Percentiles rank a stretch among this genome's conserved stretches.
Conservation (phyloP, 2,113 vertebrate species). For the Arizona elegans region DNA sequence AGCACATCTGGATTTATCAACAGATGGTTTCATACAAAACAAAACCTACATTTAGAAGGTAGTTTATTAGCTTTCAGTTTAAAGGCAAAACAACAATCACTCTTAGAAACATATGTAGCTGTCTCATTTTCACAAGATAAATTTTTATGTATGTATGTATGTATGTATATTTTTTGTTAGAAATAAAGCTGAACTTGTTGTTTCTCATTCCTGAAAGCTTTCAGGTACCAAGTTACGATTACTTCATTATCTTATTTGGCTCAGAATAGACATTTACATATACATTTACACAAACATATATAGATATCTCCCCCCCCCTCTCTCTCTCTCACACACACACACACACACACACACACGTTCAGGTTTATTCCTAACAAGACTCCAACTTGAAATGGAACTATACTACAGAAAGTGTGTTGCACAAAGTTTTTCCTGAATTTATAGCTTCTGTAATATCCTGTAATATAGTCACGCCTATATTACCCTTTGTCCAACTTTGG, state of each 20-base stretch:
- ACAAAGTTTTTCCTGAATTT: neutral
- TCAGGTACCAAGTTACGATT: neutral
- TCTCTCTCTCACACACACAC: too few species aligned
- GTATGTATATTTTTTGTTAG: neutral
- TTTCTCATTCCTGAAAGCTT: neutral
- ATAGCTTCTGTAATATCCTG: neutral
- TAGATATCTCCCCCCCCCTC: too few species aligned
- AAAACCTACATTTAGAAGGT: constrained; percentile 28
- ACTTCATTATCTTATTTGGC: neutral
- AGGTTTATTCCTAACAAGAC: neutral
- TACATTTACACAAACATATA: too few species aligned
- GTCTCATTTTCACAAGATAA: constrained; percentile 5
- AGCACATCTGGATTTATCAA: constrained; percentile 43
- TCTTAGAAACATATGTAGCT: constrained; percentile 21
- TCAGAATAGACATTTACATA: neutral
- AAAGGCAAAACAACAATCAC: constrained; percentile 41
- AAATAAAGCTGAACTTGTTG: neutral
- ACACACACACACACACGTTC: neutral
- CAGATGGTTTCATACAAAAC: constrained; percentile 34
- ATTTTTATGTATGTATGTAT: too few species aligned
- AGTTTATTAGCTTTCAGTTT: constrained; percentile 27
- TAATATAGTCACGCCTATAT: neutral
- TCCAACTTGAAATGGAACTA: neutral
- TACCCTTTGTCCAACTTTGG: neutral
- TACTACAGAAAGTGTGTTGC: neutral